These are phyloP conservation scores for Platyrinchus mystaceus DNA, from an alignment of 2,797 vertebrate species.

Conservation along the genomic window DNA sequence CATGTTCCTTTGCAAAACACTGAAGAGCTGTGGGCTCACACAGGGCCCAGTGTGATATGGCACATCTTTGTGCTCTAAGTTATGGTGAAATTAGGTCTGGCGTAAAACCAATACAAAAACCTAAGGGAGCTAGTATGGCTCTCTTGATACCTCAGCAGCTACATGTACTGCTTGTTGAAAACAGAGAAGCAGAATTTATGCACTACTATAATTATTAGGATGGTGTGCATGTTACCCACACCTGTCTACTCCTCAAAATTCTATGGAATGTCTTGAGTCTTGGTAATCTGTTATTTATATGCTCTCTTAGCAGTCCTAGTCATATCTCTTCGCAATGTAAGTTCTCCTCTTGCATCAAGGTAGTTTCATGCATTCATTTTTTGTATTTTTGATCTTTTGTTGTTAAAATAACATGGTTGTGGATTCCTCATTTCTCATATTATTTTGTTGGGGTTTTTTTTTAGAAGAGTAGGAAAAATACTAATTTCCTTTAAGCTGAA, in stretches of 20 bases:
- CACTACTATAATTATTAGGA: background rate
- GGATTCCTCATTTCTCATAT: background rate
- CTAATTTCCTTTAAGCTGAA: background rate
- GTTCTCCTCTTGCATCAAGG: background rate
- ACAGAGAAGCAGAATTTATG: background rate
- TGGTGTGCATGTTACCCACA: background rate
- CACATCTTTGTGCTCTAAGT: background rate
- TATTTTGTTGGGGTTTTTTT: background rate
- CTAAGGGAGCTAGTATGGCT: background rate
- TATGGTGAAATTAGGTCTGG: background rate
- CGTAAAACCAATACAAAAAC: background rate
- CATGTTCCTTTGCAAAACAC: background rate
- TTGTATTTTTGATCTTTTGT: background rate
- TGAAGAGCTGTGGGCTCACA: background rate
- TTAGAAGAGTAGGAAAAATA: background rate
- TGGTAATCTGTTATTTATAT: background rate
- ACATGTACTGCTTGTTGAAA: background rate
- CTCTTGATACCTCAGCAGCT: background rate
- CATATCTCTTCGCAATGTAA: background rate
- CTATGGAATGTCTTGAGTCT: accelerated
- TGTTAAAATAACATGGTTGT: background rate
- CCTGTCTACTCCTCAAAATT: background rate
- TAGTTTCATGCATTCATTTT: background rate
- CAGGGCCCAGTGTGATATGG: background rate
- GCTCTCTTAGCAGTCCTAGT: background rate